A percentile compares a stretch with the other conserved stretches of the same genome.
Conservation (phyloP, 2,797 vertebrate species). For the Enteromius thamalakanensis region DNA sequence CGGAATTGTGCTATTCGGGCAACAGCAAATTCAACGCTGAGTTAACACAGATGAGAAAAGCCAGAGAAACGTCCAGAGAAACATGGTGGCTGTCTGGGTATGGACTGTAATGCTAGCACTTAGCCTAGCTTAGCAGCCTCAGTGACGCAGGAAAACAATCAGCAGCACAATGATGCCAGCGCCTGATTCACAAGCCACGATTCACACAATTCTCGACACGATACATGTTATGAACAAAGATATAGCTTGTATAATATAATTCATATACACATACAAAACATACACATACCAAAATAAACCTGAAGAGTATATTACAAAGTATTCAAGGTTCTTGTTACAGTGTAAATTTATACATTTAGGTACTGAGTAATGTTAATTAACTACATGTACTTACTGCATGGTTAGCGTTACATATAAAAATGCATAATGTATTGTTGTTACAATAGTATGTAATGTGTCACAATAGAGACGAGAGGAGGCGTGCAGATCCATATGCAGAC, state of each 20-base stretch:
- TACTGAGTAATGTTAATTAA: too few species aligned
- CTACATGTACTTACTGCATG: too few species aligned
- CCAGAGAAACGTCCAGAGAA: background rate
- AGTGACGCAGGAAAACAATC: background rate
- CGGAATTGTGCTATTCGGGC: constrained; percentile 71
- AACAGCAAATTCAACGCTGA: constrained; percentile 76
- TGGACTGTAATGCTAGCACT: background rate
- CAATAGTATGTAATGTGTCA: too few species aligned
- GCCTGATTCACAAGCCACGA: background rate
- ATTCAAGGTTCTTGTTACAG: too few species aligned
- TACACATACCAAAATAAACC: background rate
- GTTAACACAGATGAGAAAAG: constrained; percentile 71
- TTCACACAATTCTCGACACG: background rate
- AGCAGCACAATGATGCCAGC: background rate
- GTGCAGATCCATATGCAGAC: background rate
- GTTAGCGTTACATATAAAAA: too few species aligned
- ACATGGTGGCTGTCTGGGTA: background rate
- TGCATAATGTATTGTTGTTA: too few species aligned
- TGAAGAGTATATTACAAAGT: background rate
- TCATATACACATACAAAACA: background rate
- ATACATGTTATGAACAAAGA: background rate
- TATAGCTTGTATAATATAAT: background rate
- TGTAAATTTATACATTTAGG: too few species aligned
- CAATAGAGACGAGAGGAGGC: too few species aligned
- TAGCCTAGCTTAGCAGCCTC: background rate